A percentile compares a stretch with the other conserved stretches of the same genome.
These are phyloP conservation scores for Kryphioiulus occultus DNA, from an alignment of 2,888 invertebrate genomes.

Conservation along the genomic window DNA sequence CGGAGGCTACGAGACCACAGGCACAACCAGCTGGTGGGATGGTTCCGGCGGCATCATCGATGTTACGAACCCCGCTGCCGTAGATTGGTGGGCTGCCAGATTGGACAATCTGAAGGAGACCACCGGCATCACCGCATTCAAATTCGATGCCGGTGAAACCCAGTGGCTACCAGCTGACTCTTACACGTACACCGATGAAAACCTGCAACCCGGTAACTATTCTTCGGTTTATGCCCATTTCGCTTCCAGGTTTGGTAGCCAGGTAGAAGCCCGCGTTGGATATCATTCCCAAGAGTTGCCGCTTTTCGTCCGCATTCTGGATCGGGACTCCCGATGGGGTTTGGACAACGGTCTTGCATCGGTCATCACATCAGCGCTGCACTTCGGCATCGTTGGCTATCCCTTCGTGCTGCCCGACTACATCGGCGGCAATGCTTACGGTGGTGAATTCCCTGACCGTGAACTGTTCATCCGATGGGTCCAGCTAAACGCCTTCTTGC, in stretches of 20 bases:
- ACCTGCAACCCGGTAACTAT: slow-evolving; percentile 58
- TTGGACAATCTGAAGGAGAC: slow-evolving; percentile 67
- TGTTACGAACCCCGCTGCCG: slow-evolving; percentile 75
- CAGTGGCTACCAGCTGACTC: slow-evolving; percentile 71
- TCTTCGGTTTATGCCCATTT: slow-evolving; percentile 57
- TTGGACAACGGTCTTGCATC: slow-evolving; percentile 75
- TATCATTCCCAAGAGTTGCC: slow-evolving; percentile 74
- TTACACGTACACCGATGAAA: slow-evolving; percentile 55
- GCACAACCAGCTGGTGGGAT: slow-evolving; percentile 65
- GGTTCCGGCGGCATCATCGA: slow-evolving; percentile 71
- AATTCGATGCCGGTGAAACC: slow-evolving; percentile 83
- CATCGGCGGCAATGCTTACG: slow-evolving; percentile 69
- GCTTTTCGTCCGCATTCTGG: slow-evolving; percentile 78
- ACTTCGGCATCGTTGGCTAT: slow-evolving; percentile 71
- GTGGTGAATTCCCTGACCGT: slow-evolving; percentile 59
- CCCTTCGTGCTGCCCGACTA: slow-evolving; percentile 81
- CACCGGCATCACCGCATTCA: slow-evolving; percentile 76
- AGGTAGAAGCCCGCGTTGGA: slow-evolving; percentile 76
- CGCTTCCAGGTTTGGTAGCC: slow-evolving; percentile 64
- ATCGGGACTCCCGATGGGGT: slow-evolving; percentile 74
- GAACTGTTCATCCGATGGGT: slow-evolving; percentile 78
- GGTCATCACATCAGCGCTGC: slow-evolving; percentile 75
- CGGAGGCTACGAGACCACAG: slow-evolving; percentile 58
- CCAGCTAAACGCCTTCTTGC: slow-evolving; percentile 79
- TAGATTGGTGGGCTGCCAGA: slow-evolving; percentile 63